These are phyloP conservation scores for Lagenorhynchus albirostris DNA, from an alignment of 2,113 vertebrate species.

Conservation along the genomic window DNA sequence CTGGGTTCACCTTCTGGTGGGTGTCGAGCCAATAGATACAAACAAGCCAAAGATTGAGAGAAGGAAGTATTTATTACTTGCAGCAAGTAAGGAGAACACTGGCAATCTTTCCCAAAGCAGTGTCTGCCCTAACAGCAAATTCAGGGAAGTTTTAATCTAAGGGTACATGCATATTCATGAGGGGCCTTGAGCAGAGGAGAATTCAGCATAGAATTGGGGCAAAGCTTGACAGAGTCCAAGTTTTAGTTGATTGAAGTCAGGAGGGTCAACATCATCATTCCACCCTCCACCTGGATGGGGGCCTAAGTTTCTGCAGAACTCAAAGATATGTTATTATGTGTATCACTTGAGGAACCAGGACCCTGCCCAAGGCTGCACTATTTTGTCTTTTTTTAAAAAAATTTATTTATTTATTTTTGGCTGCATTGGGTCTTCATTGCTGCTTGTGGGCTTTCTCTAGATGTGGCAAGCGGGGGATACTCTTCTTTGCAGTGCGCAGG, in stretches of 20 bases:
- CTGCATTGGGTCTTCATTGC: too few relatives aligned
- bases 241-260: background rate
- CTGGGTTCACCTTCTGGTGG: background rate
- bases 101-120: background rate
- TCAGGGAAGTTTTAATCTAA: background rate
- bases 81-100: background rate
- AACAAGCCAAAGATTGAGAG: background rate
- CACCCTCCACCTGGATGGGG: background rate
- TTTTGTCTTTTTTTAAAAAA: too few relatives aligned
- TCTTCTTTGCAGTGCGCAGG: too few relatives aligned
- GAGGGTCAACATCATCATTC: background rate
- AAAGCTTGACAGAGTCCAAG: background rate
- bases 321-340: background rate
- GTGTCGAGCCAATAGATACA: background rate
- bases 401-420: too few relatives aligned
- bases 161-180: background rate
- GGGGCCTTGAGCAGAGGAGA: background rate
- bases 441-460: too few relatives aligned
- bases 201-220: background rate
- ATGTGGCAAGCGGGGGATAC: too few relatives aligned
- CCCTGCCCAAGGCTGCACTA: background rate
- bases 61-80: background rate
- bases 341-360: background rate
- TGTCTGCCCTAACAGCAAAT: background rate
- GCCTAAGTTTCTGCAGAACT: background rate